Conservation (phyloP, 2,797 vertebrate species). For the Sebastes paucispinis region DNA sequence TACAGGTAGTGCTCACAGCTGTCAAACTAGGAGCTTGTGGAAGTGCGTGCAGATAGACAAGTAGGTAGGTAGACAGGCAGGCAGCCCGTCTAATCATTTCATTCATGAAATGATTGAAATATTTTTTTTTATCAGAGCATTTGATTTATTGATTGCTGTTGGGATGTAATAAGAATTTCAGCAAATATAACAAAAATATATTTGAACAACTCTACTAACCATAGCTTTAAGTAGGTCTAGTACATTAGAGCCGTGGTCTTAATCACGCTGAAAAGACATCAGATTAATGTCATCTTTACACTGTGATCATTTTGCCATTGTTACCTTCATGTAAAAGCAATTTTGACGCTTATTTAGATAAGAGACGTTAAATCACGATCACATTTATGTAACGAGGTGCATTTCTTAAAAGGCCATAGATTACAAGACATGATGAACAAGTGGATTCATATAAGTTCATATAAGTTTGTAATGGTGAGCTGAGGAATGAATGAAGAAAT, state of each 20-base stretch:
- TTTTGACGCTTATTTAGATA: neutral
- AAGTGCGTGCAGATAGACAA: no score
- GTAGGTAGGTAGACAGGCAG: no score
- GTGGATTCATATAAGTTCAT: neutral
- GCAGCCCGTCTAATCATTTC: no score
- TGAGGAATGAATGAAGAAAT: conserved; percentile 15
- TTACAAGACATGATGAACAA: neutral
- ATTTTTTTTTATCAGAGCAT: no score
- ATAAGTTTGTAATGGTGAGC: neutral
- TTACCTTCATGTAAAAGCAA: neutral
- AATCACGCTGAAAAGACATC: neutral
- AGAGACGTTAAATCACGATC: neutral
- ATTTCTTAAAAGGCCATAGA: neutral
- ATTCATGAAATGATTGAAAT: no score
- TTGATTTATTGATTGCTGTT: no score
- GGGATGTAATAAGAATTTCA: no score
- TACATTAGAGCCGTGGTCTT: neutral
- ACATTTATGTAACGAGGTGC: neutral
- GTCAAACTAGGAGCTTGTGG: no score
- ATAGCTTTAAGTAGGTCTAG: neutral
- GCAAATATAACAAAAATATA: no score
- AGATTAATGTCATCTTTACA: neutral
- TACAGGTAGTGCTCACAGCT: no score
- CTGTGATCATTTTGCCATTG: neutral
- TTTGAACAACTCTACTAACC: no score